Evolutionary conservation across 2,113 vertebrate species (phyloP).

Genomic region (Megalops atlanticus): DNA sequence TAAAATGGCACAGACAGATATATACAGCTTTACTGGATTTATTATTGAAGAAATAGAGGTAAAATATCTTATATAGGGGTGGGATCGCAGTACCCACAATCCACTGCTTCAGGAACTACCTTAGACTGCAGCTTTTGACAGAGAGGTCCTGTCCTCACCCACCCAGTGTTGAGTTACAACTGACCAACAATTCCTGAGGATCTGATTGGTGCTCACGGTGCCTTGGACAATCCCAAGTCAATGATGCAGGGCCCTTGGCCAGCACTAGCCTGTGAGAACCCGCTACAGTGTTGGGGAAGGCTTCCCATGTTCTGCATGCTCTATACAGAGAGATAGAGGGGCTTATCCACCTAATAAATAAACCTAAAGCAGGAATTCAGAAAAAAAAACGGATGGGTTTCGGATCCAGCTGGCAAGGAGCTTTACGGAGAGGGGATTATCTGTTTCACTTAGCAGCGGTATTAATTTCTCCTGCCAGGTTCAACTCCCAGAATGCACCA

Average conservation of each 20-base stretch:
- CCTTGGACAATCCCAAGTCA: not conserved
- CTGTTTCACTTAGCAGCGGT: constrained; percentile 53
- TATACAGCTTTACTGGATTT: too few relatives aligned
- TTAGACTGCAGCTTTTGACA: too few relatives aligned
- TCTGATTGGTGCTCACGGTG: not conserved
- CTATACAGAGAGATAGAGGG: constrained; percentile 37
- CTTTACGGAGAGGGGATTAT: constrained; percentile 62
- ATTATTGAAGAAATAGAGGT: not conserved
- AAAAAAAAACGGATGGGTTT: constrained; percentile 58
- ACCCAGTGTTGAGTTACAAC: not conserved
- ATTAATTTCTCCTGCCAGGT: constrained; percentile 66
- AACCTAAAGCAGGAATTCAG: constrained; percentile 57
- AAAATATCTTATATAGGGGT: not conserved
- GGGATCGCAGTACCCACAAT: not conserved
- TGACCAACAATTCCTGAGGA: not conserved
- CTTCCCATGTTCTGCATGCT: constrained; percentile 34
- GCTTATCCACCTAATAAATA: constrained; percentile 67
- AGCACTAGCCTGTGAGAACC: not conserved
- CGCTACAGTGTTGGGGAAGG: not conserved
- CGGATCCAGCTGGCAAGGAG: constrained; percentile 40
- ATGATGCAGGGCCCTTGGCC: not conserved
- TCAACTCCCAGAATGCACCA: constrained; percentile 66
- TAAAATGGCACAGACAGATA: too few relatives aligned
- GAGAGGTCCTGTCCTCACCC: not conserved
- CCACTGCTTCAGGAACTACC: not conserved